A percentile compares a stretch with the other conserved stretches of the same genome.
phyloP scores from a whole-genome alignment of 64 coral and sea anemone genomes.

The Porites australiensis region DNA sequence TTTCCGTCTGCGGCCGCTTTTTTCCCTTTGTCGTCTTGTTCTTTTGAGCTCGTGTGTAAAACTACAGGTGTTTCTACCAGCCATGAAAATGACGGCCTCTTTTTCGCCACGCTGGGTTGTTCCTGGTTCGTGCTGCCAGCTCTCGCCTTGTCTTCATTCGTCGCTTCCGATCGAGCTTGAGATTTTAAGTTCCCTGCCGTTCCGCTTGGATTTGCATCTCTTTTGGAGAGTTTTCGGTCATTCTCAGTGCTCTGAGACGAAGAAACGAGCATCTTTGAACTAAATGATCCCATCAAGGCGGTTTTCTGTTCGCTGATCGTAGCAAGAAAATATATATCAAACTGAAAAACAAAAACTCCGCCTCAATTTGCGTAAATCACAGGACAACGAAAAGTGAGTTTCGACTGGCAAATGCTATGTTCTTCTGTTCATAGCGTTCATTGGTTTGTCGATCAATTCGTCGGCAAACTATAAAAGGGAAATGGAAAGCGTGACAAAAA shows the following conservation, averaged over 20 bases:
- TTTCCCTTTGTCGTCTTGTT: not conserved
- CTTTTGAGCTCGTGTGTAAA: not conserved
- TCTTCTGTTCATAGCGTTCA: no score
- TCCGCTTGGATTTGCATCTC: not conserved
- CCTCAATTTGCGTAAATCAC: no score
- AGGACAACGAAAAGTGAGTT: no score
- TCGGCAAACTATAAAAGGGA: no score
- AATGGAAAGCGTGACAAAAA: no score
- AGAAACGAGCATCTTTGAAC: not conserved
- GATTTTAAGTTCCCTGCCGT: not conserved
- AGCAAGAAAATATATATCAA: no score
- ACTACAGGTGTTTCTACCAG: slow-evolving; percentile 2
- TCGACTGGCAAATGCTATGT: no score
- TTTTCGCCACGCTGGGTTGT: not conserved
- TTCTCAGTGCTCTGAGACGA: no score
- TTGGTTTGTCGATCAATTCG: no score
- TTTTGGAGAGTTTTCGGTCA: not conserved
- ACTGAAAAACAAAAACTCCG: no score
- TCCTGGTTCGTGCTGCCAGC: not conserved
- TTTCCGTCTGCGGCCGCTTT: not conserved
- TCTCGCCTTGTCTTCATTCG: not conserved
- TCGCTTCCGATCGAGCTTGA: not conserved
- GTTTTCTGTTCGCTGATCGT: no score
- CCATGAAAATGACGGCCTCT: not conserved
- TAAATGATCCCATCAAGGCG: not conserved